Evolutionary conservation across 2,113 vertebrate genomes (phyloP), one percentile per base, ranked within the genome.

Genomic region (Nycticebus coucang): DNA sequence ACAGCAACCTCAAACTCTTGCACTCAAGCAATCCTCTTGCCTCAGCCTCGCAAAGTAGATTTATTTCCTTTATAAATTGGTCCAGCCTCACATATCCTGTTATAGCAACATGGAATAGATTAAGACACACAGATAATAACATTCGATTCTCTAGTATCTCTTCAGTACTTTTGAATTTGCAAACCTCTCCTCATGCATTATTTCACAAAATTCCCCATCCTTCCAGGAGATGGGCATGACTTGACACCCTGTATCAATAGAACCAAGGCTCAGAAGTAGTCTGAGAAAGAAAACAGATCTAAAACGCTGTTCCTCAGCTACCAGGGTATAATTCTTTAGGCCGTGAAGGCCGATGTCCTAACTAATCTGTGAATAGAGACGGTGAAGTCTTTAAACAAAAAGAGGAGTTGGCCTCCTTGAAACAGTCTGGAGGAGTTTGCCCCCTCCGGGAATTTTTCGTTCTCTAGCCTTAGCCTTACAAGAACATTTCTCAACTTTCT

Each of bases 361-460:
- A 86, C 89, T 96, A 92, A 95, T 89, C 53, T 71, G 8, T 83
- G 30, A 94, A 87, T 19, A 90, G 78, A 88, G 71, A 53, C 33
- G 68, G n/a, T n/a, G 30, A 94, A 78, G 74, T 88, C 68, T 69
- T 78, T 53, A 57, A 87, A 80, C 41, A 71, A 5, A 87, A 79
- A 93, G 57, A n/a, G 5, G 83, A 93, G 28, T 15, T 35, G 72
- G 21, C 24, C 35, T 91, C 41, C 64, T 7, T 66, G 18, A 55
- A 60, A 17, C 15, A 35, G 5, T 68, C 6, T 19, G 66, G 33
- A 7, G 13, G 64, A n/a, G 15, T 72, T 84, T 82, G 19, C 41
- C 21, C 28, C 89, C 17, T 57, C 50, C 24, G 18, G 78, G 24
- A 88, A 62, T 33, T 78, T 77, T 74, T 62, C 24, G 75, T 72